A percentile compares a stretch with the other conserved stretches of the same genome.
These are phyloP conservation scores for Phainopepla nitens DNA, from an alignment of 2,113 vertebrate genomes.

Conservation along the genomic window DNA sequence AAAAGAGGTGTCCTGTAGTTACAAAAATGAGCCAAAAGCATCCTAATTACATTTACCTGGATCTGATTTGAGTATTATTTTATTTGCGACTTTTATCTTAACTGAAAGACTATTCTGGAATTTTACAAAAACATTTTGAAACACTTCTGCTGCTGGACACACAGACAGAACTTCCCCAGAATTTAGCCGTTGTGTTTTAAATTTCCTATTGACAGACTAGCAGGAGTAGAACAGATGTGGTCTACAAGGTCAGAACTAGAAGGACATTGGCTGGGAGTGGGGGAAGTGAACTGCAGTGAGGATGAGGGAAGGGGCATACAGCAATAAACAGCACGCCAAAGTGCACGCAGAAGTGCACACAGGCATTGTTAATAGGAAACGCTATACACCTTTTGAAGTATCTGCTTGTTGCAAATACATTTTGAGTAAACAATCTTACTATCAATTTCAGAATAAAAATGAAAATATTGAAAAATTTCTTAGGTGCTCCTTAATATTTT, in stretches of 20 bases:
- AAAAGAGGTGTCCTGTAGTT: neutral
- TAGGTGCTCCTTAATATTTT: neutral
- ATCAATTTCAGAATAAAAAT: neutral
- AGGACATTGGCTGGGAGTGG: neutral
- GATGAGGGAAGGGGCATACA: neutral
- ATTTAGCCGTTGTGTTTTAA: neutral
- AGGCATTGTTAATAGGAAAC: neutral
- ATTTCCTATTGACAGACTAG: neutral
- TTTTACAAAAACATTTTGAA: neutral
- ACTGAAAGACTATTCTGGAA: neutral
- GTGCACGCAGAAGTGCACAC: neutral
- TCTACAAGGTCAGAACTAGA: neutral
- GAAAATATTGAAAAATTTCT: neutral
- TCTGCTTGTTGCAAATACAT: neutral
- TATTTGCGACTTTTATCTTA: neutral
- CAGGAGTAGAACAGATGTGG: neutral
- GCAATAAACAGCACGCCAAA: neutral
- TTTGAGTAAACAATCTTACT: neutral
- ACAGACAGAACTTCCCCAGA: fast-evolving
- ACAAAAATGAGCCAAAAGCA: neutral
- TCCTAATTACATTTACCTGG: neutral
- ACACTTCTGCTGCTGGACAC: neutral
- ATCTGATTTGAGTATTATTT: neutral
- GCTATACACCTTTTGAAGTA: neutral
- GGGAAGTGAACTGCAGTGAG: neutral